A percentile compares a stretch with the other conserved stretches of the same genome.
These are phyloP conservation scores for Hyles euphorbiae DNA, from an alignment of 1,140 invertebrate species.

Conservation along the genomic window DNA sequence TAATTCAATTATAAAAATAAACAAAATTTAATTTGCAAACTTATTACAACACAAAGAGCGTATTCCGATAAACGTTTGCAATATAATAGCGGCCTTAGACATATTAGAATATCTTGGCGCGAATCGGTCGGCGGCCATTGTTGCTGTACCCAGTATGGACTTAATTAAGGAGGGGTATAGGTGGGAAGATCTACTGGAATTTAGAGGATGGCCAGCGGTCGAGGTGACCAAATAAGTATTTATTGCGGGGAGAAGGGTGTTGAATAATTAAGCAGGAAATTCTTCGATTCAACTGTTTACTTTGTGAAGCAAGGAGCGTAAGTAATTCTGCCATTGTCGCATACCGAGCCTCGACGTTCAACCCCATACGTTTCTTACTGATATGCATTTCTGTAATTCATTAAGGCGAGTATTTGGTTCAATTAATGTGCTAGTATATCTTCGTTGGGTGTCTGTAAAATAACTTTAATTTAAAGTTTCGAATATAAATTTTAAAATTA, in stretches of 20 bases:
- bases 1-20: too few species aligned
- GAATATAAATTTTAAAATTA: too few species aligned
- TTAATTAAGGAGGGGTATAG: slow-evolving; percentile 71
- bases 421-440: too few species aligned
- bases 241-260: slow-evolving; percentile 14
- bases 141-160: slow-evolving; percentile 69
- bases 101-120: slow-evolving; percentile 71
- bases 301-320: too few species aligned
- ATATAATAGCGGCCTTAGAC: slow-evolving; percentile 68
- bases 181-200: slow-evolving; percentile 63
- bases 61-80: slow-evolving; percentile 47
- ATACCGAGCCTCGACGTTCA: too few species aligned
- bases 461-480: not conserved
- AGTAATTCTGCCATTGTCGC: too few species aligned
- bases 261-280: slow-evolving; percentile 9
- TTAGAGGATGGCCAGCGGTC: slow-evolving; percentile 38
- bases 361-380: too few species aligned
- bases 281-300: slow-evolving; percentile 1
- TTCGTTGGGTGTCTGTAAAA: too few species aligned
- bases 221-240: slow-evolving; percentile 34
- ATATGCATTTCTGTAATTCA: too few species aligned
- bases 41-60: not conserved
- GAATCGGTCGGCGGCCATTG: slow-evolving; percentile 64
- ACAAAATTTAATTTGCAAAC: too few species aligned
- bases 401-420: too few species aligned